Conservation (phyloP, 2,797 vertebrate species). For the Helicolenus hilgendorfi region DNA sequence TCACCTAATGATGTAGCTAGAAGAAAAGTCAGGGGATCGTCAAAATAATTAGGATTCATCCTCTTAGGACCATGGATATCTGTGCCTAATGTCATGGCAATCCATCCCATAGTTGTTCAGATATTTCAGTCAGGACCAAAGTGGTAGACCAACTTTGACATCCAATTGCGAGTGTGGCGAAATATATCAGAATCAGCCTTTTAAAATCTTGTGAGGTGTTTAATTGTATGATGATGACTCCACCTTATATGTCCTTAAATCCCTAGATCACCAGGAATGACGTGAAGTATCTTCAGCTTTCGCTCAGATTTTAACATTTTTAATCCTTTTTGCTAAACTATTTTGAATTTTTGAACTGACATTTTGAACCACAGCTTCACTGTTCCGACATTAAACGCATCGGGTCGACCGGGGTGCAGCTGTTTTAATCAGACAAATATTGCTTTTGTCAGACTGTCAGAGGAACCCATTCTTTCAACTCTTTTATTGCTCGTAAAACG, state of each 20-base stretch:
- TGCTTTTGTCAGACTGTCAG: constrained; percentile 26
- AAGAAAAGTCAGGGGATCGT: not conserved
- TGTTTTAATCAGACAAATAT: not conserved
- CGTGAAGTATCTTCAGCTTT: not conserved
- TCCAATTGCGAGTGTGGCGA: not conserved
- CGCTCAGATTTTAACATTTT: not conserved
- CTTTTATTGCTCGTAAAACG: constrained; percentile 47
- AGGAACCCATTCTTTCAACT: constrained; percentile 11
- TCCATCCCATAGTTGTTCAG: not conserved
- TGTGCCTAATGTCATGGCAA: not conserved
- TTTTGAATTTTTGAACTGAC: too few relatives aligned
- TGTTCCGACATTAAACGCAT: not conserved
- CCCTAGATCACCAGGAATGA: not conserved
- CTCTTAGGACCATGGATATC: not conserved
- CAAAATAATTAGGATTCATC: not conserved
- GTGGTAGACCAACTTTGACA: too few relatives aligned
- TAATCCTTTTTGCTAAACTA: not conserved
- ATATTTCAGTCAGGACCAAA: not conserved
- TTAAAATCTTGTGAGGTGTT: not conserved
- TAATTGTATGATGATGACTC: not conserved
- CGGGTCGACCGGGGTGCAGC: not conserved
- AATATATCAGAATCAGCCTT: not conserved
- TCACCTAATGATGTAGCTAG: not conserved
- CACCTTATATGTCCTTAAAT: not conserved
- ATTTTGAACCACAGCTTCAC: not conserved